phyloP scores from a whole-genome alignment of 2,113 vertebrate genomes.

The Abramis brama region DNA sequence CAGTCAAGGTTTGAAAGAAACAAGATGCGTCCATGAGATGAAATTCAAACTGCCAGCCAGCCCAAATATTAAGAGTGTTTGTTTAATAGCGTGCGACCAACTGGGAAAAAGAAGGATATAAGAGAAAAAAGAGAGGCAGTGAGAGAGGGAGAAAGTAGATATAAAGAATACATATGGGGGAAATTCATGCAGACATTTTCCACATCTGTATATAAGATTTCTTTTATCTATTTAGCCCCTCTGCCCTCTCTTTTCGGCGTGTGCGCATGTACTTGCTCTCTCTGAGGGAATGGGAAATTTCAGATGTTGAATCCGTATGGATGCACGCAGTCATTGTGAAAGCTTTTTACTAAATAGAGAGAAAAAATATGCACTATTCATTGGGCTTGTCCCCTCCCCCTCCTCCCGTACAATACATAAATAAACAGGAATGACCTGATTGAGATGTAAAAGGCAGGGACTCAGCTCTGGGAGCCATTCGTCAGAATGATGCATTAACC shows the following conservation, averaged over 20 bases:
- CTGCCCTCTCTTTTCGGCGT: not conserved
- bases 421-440: slow-evolving; percentile 80
- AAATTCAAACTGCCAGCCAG: slow-evolving; percentile 99
- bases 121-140: slow-evolving; percentile 30
- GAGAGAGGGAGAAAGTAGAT: slow-evolving; percentile 45
- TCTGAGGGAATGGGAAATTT: slow-evolving; percentile 69
- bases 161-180: slow-evolving; percentile 51
- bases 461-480: slow-evolving; percentile 73
- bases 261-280: not conserved
- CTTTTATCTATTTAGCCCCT: slow-evolving; percentile 62
- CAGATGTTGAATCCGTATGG: slow-evolving; percentile 69
- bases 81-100: slow-evolving; percentile 99
- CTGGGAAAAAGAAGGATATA: slow-evolving; percentile 69
- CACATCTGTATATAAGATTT: slow-evolving; percentile 67
- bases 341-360: slow-evolving; percentile 77
- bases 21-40: slow-evolving; percentile 99
- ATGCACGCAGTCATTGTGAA: slow-evolving; percentile 78
- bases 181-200: slow-evolving; percentile 58
- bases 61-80: slow-evolving; percentile 99
- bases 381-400: slow-evolving; percentile 52
- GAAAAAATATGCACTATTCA: slow-evolving; percentile 70
- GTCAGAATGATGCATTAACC: slow-evolving; percentile 74
- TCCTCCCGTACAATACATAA: slow-evolving; percentile 72
- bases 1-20: slow-evolving; percentile 99
- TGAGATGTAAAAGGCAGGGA: slow-evolving; percentile 79